These are phyloP conservation scores for Steinernema carpocapsae DNA, from an alignment of 2,888 invertebrate species.

Conservation along the genomic window DNA sequence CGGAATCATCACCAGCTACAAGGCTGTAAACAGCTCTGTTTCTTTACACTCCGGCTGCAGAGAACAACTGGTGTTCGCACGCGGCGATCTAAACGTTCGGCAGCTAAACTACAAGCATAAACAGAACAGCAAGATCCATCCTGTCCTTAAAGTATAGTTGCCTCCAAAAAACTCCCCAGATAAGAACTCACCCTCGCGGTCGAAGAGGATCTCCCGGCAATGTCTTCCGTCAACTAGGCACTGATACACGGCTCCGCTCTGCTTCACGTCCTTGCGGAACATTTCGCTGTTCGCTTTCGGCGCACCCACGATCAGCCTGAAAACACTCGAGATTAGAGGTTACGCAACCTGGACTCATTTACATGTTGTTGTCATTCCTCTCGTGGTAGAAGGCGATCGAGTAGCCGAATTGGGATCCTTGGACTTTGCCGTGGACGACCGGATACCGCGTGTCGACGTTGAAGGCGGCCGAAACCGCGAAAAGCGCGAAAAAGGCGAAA, in stretches of 20 bases:
- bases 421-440: constrained; percentile 72
- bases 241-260: constrained; percentile 85
- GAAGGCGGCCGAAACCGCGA: constrained; percentile 44
- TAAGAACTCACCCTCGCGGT: constrained; percentile 73
- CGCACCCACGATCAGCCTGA: constrained; percentile 87
- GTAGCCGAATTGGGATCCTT: constrained; percentile 77
- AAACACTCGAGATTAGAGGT: constrained; percentile 37
- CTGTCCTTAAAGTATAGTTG: no score
- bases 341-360: constrained; percentile 20
- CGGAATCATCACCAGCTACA: no score
- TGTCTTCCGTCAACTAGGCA: constrained; percentile 73
- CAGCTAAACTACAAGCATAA: no score
- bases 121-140: no score
- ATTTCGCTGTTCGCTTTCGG: constrained; percentile 76
- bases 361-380: constrained; percentile 7
- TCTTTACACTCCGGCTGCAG: no score
- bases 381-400: constrained; percentile 75
- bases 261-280: constrained; percentile 74
- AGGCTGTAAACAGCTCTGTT: no score
- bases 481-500: constrained; percentile 1
- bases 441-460: constrained; percentile 63
- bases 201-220: constrained; percentile 74
- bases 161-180: no score
- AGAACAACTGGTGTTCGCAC: no score
- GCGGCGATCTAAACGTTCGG: background rate